These are phyloP conservation scores for Stenotaenia linearis DNA, from an alignment of 2,888 invertebrate genomes.

Conservation along the genomic window DNA sequence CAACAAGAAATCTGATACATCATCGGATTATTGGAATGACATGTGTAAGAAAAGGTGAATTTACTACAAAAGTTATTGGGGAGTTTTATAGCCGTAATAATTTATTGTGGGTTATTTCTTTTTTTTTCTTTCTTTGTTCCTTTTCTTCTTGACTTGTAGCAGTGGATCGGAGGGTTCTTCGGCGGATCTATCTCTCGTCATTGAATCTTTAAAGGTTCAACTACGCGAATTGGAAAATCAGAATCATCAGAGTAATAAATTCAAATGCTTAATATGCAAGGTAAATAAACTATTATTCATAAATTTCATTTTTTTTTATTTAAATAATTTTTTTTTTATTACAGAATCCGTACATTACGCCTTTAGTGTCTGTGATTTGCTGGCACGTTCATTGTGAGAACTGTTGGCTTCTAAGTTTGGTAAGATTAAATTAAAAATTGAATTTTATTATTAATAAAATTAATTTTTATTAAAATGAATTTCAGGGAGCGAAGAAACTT, in stretches of 20 bases:
- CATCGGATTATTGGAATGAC: not conserved
- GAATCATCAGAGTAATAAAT: conserved; percentile 55
- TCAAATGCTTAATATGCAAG: conserved; percentile 84
- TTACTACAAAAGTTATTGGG: conserved; percentile 3
- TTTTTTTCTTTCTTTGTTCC: not conserved
- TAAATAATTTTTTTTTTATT: conserved; percentile 40
- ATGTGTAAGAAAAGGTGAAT: conserved; percentile 21
- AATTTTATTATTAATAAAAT: not conserved
- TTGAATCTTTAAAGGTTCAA: conserved; percentile 68
- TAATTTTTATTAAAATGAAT: conserved; percentile 39
- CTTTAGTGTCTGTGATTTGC: conserved; percentile 87
- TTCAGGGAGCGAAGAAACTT: conserved; percentile 77
- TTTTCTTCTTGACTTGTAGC: not conserved
- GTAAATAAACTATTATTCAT: conserved; percentile 49
- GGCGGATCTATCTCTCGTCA: conserved; percentile 44
- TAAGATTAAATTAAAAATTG: conserved; percentile 45
- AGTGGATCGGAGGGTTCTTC: conserved; percentile 19
- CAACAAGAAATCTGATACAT: conserved; percentile 17
- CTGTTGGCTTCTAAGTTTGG: conserved; percentile 66
- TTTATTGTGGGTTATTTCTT: not conserved
- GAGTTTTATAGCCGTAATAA: conserved; percentile 26
- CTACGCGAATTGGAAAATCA: conserved; percentile 67
- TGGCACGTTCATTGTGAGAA: conserved; percentile 95
- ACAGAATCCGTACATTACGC: conserved; percentile 71
- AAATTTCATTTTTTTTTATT: conserved; percentile 32